Base-by-base conservation (phyloP, 2,113 vertebrate genomes). In the Oncorhynchus mykiss region DNA sequence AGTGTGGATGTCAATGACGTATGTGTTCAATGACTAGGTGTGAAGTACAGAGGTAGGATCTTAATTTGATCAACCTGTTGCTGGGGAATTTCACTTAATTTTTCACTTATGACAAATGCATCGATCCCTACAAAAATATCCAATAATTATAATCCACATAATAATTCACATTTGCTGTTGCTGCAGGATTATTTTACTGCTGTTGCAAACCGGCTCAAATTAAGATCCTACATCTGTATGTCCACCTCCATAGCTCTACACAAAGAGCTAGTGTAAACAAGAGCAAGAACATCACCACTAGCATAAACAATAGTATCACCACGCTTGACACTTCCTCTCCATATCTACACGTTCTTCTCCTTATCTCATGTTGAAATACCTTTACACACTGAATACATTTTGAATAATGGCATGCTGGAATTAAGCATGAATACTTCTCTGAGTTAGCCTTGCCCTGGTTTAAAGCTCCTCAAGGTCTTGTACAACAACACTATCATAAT, bases 401-500 rank as follows among this genome's bases (percentile, higher is more conserved):
- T 62, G n/a, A 62, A 62, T 24, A 45, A 45, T 45, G 39, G 2
- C 39, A 62, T 13, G 59, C n/a, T 13, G 59, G 59, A 22, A 62
- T 24, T 62, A 62, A 62, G 59, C 20, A 62, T 62, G 20, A 22
- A 7, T 62, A 62, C 2, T n/a, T 62, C 59, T 62, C n/a, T 0
- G 51, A 54, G 59, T 62, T 62, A 24, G 59, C n/a, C n/a, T 9
- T 62, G 59, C 51, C 16, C 14, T 62, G 59, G n/a, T 62, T 54
- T 54, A 62, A 62, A 62, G 59, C 59, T 73, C 13, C 9, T 62
- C 5, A 34, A 73, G 60, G 31, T 39, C 34, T 27, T 65, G 72
- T 65, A 24, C 72, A 65, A 45, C 39, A 45, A 75, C 73, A 75
- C 18, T 72, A 59, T 76, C 70, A 76, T 22, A 80, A 80, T 80